Conservation (phyloP, 2,797 vertebrate genomes). For the Phoxinus dragarum region DNA sequence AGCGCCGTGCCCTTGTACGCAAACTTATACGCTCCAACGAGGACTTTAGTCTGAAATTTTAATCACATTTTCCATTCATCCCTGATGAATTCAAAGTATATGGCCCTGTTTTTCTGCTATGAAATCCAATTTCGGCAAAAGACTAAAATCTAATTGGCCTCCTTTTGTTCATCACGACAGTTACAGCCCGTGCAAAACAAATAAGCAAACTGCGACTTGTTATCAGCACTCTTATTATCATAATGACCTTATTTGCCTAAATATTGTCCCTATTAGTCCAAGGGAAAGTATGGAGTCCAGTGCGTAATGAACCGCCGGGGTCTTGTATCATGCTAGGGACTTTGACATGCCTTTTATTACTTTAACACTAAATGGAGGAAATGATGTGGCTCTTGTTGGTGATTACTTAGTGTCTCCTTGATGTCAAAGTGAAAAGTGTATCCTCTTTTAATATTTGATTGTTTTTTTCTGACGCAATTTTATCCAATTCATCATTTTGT, state of each 20-base stretch:
- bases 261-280: conserved; percentile 78
- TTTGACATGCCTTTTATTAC: conserved; percentile 82
- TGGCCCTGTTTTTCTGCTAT: conserved; percentile 58
- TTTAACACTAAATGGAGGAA: conserved; percentile 84
- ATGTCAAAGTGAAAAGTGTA: conserved; percentile 77
- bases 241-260: conserved; percentile 80
- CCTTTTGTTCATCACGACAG: conserved; percentile 64
- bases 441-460: conserved; percentile 87
- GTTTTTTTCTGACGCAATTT: conserved; percentile 80
- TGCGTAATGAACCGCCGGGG: conserved; percentile 76
- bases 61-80: conserved; percentile 71
- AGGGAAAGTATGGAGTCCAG: conserved; percentile 71
- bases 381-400: conserved; percentile 79
- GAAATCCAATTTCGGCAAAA: conserved; percentile 73
- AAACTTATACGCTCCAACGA: conserved; percentile 59
- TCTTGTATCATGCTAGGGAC: conserved; percentile 65
- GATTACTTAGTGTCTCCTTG: conserved; percentile 78
- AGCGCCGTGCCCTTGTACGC: conserved; percentile 63
- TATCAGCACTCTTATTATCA: conserved; percentile 76
- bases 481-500: conserved; percentile 83
- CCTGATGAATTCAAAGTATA: conserved; percentile 72
- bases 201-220: conserved; percentile 76
- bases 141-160: conserved; percentile 66
- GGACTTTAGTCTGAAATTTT: conserved; percentile 76
- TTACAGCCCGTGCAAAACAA: conserved; percentile 78